Conservation (phyloP, 2,888 invertebrate genomes). For the Cabera pusaria region DNA sequence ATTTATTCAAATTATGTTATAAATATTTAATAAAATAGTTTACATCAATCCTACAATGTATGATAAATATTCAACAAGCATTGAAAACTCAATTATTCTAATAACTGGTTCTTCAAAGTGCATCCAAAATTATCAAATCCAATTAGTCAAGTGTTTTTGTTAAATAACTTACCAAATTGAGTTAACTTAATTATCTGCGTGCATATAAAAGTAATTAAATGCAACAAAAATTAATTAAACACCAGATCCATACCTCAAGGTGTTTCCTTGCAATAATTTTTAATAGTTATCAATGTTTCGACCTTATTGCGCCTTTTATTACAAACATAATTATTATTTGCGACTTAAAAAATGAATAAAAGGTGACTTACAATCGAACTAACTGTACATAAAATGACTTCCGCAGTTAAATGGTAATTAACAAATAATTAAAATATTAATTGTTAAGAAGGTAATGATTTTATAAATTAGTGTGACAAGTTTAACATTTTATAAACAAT, state of each 20-base stretch:
- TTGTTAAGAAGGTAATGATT: conserved; percentile 8
- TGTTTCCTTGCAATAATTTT: conserved; percentile 62
- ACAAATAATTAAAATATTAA: conserved; percentile 7
- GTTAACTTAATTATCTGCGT: conserved; percentile 10
- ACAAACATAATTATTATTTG: conserved; percentile 47
- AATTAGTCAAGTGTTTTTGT: too few species aligned
- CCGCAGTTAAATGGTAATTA: conserved; percentile 22
- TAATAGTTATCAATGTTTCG: conserved; percentile 61
- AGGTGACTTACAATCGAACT: conserved; percentile 8
- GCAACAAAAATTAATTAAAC: conserved; percentile 30
- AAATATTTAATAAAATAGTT: too few species aligned
- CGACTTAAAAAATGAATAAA: conserved; percentile 29
- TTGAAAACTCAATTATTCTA: too few species aligned
- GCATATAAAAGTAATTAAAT: too few species aligned
- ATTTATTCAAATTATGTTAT: too few species aligned
- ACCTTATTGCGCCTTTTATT: conserved; percentile 46
- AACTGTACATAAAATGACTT: conserved; percentile 35
- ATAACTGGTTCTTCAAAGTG: too few species aligned
- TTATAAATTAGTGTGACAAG: conserved; percentile 5
- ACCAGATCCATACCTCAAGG: conserved; percentile 53
- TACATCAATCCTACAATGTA: too few species aligned
- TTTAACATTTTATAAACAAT: too few species aligned
- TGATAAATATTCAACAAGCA: too few species aligned
- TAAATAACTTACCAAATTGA: conserved; percentile 10
- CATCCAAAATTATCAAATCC: too few species aligned